Evolutionary conservation across 2,113 vertebrate species (phyloP), one percentile per base, ranked within the genome.

Genomic region (Lamprotornis superbus): DNA sequence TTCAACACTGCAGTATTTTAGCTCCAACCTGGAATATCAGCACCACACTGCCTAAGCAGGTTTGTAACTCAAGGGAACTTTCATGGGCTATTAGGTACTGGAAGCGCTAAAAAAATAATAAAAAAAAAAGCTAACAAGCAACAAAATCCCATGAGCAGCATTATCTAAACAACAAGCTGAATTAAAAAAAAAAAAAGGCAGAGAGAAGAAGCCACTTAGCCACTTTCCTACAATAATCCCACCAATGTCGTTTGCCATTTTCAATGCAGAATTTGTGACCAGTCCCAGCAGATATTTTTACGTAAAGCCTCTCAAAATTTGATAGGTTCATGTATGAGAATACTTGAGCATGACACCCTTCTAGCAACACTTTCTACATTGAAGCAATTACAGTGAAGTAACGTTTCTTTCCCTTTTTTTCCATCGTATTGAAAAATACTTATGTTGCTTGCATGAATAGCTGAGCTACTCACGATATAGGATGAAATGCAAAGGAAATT

Each of bases 321-420:
- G n/a, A 39, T 4, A 35, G 10, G 39, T 40, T 91, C 39, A 60
- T 15, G 27, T 22, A 28, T 21, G 8, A 90, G 28, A 81, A 73
- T 5, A 69, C 28, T 77, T 81, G 39, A 90, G 11, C 39, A 30
- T 57, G 68, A 76, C 11, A 63, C 33, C 12, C n/a, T 87, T 90
- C 52, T 39, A 61, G 56, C 0, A 6, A 57, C 19, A n/a, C 12
- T 53, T 70, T 39, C 42, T 35, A 31, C 47, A 49, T 0, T 83
- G 47, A 39, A 80, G 10, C 3, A 20, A 67, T 52, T 75, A 57
- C 18, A 79, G 23, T 56, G 23, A 89, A 89, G 40, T 1, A 3
- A 35, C 0, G 0, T 31, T 70, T 69, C 21, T 35, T 49, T 9
- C 19, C 6, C 1, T 11, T n/a, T 89, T 46, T 50, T 57, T 28